Base-by-base conservation (phyloP, 2,888 invertebrate species). In the Baronia brevicornis region DNA sequence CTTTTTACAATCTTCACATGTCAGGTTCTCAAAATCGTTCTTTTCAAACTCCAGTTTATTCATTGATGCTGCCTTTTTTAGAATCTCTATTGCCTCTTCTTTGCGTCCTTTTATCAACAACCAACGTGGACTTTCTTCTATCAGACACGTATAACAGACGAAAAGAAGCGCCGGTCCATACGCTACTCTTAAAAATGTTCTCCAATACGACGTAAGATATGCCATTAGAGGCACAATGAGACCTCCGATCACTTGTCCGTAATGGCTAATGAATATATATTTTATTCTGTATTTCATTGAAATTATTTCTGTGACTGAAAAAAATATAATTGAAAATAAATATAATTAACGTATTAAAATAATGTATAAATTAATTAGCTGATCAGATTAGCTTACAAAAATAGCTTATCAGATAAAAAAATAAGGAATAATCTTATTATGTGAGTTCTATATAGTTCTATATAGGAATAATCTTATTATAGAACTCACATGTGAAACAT, bases 121-220 rank as follows among this genome's bases (percentile, higher is more conserved):
- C 94, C 94, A 94, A 53, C 94, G 84, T n/a, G 91, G 86, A 29
- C 91, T 92, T 66, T 92, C 92, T 3, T 92, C 91, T 20, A 91
- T 67, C 0, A 89, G 49, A 82, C 88, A 90, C 23, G 87, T 84
- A 51, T 91, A 91, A 3, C 86, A 61, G 25, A 93, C 56, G 40
- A 91, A 87, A 0, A 92, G 59, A 4, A 92, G 57, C 0, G 90
- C 88, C 0, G 93, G 94, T 0, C 86, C 68, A 50, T 93, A 94
- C 5, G 91, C 70, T 1, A 88, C 84, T 41, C 89, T 74, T 6
- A 93, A 74, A 11, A 89, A 75, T 39, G 79, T 72, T 51, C 91
- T 87, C 93, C 94, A 95, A 51, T 91, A 86, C 19, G 87, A 86
- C 1, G 88, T 72, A 35, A 59, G 33, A 65, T 66, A 78, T 0